These are phyloP conservation scores for Deroplatys truncata DNA, from an alignment of 2,888 invertebrate genomes.

Conservation along the genomic window DNA sequence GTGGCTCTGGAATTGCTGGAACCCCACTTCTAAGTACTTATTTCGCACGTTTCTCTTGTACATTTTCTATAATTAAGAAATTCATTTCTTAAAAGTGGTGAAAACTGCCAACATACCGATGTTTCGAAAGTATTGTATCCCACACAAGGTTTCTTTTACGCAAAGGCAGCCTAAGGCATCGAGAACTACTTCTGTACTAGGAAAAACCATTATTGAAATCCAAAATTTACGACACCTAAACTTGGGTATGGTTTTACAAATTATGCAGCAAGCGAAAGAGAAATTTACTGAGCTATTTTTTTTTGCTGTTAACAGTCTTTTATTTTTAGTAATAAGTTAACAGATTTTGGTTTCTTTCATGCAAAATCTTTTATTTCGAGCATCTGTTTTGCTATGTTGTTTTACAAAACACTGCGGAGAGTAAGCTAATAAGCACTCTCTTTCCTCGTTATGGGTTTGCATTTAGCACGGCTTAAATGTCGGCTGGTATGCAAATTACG, in stretches of 20 bases:
- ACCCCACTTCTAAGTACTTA: too few relatives aligned
- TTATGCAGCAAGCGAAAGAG: background rate
- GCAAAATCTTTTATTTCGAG: too few relatives aligned
- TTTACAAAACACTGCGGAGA: too few relatives aligned
- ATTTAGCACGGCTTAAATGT: background rate
- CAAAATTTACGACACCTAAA: background rate
- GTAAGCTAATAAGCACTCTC: too few relatives aligned
- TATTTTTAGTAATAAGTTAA: too few relatives aligned
- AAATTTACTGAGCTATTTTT: background rate
- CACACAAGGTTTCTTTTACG: background rate
- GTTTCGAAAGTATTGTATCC: background rate
- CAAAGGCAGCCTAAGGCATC: background rate
- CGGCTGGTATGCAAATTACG: background rate
- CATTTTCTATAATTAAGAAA: background rate
- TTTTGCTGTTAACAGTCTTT: background rate
- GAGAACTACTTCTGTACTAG: background rate
- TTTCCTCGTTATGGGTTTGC: too few relatives aligned
- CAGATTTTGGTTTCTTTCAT: too few relatives aligned
- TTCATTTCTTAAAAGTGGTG: background rate
- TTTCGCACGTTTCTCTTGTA: too few relatives aligned
- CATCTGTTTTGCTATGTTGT: too few relatives aligned
- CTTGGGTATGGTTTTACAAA: background rate
- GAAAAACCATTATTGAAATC: background rate
- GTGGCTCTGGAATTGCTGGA: too few relatives aligned
- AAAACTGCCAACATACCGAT: background rate